Base-by-base conservation (phyloP, 2,888 invertebrate species). In the Mylabris sibirica region DNA sequence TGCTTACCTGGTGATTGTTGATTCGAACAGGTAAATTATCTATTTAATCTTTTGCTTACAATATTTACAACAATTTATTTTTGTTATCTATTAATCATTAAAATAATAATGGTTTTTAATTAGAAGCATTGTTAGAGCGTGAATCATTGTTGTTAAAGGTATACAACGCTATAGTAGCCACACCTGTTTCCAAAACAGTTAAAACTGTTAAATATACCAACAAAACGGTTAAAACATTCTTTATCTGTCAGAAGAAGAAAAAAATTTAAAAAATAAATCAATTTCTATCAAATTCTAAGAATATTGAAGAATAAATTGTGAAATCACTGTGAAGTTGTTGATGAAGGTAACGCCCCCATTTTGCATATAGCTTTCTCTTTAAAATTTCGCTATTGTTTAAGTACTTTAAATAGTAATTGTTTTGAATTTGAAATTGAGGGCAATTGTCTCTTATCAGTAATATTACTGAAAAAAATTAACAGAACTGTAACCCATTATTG, bases 81-180 rank as follows among this genome's bases (percentile, higher is more conserved):
- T 49, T 20, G 11, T 44, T 1, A 6, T 44, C 1, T 6, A 44
- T 44, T n/a, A 44, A 4, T 38, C 4, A 44, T 5, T 12, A 44
- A 44, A n/a, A 17, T n/a, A 64, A 53, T 11, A 64, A 14, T 22
- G 9, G 59, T 9, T 34, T 1, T 38, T 20, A 38, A 22, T 49
- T 59, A 44, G 12, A 20, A 34, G 22, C 17, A 57, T 60, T 63
- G 30, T 68, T 65, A 11, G 17, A 30, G 34, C 38, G 63, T 71
- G 71, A 71, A 66, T 71, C 71, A 71, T 68, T 53, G 65, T 70
- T 49, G 53, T 71, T 71, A 71, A 71, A 71, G 68, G 68, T 68
- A 30, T 30, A 68, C 53, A 12, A 49, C 68, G 65, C 67, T 41
- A n/a, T n/a, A n/a, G n/a, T n/a, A 44, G 71, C 71, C 71, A 71